Evolutionary conservation across 2,113 vertebrate species (phyloP).

Genomic region (Mobula hypostoma): DNA sequence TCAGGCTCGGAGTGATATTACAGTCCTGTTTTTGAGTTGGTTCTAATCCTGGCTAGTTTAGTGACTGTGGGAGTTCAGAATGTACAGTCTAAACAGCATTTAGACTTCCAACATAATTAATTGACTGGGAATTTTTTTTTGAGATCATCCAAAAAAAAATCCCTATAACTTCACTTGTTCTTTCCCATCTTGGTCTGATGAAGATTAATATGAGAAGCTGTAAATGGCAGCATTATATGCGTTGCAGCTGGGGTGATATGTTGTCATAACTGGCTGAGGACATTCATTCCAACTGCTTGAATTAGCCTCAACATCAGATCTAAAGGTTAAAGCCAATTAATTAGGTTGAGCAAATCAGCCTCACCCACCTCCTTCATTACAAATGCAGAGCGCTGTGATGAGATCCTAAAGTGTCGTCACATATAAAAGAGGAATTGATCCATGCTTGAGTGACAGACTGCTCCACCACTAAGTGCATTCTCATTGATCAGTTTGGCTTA

Average conservation of each 20-base stretch:
- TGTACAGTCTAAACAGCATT: no score
- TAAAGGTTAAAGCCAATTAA: slow-evolving; percentile 3
- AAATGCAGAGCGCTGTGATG: background rate
- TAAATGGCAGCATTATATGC: background rate
- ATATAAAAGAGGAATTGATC: background rate
- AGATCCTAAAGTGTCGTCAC: background rate
- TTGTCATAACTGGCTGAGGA: background rate
- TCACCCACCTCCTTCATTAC: background rate
- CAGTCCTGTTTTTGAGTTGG: background rate
- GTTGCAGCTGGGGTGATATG: background rate
- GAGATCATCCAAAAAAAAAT: background rate
- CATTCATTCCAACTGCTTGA: background rate
- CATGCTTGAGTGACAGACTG: background rate
- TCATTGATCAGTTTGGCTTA: background rate
- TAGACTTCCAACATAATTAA: background rate
- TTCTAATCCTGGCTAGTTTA: background rate
- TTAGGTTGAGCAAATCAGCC: background rate
- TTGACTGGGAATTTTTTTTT: background rate
- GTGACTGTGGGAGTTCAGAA: background rate
- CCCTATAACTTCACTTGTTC: background rate
- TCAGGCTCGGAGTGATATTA: background rate
- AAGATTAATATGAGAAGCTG: background rate
- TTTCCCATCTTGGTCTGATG: background rate
- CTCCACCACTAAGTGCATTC: background rate
- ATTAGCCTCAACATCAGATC: background rate